Evolutionary conservation across 2,113 vertebrate species (phyloP), one percentile per base, ranked within the genome.

Genomic region (Pelodiscus sinensis): DNA sequence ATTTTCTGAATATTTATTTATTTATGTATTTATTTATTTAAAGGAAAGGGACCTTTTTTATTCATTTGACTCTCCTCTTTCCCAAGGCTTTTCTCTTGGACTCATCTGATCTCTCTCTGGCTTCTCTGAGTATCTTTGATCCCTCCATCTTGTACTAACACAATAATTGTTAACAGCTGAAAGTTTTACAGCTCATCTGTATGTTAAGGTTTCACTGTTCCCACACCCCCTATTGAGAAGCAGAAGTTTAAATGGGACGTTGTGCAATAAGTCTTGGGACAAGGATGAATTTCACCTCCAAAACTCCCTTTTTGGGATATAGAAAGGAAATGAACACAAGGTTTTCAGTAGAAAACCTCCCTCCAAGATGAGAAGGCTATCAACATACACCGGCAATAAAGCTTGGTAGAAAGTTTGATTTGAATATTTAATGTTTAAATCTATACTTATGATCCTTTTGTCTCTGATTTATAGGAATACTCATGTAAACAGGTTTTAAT

Each of bases 41-140:
- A 71, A 38, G 60, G 80, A 87, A 80, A 35, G 6, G 16, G 15
- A n/a, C 15, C 25, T 38, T 60, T 82, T 7, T 3, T 6, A 44
- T 58, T 55, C 21, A 2, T 81, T 92, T 50, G 38, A 13, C 13
- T 25, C 22, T 24, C 44, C 35, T n/a, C 68, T 75, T 93, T 51
- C 56, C 83, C 21, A 15, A 6, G 44, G 83, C 35, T 83, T 58
- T 31, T 85, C 95, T 84, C 85, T 87, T 56, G 24, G 93, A 71
- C 2, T 0, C 0, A 35, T n/a, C 2, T 12, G 3, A 2, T 73
- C 11, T 93, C 4, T 5, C 14, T 24, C 35, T 81, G 25, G 2
- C 8, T 85, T 92, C 31, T 87, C 85, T 58, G 77, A 54, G 52
- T 87, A 44, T 21, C 14, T 73, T 77, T 18, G 79, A 0, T 50